These are phyloP conservation scores for Prunella fulvescens DNA, from an alignment of 2,113 vertebrate genomes.

Conservation along the genomic window DNA sequence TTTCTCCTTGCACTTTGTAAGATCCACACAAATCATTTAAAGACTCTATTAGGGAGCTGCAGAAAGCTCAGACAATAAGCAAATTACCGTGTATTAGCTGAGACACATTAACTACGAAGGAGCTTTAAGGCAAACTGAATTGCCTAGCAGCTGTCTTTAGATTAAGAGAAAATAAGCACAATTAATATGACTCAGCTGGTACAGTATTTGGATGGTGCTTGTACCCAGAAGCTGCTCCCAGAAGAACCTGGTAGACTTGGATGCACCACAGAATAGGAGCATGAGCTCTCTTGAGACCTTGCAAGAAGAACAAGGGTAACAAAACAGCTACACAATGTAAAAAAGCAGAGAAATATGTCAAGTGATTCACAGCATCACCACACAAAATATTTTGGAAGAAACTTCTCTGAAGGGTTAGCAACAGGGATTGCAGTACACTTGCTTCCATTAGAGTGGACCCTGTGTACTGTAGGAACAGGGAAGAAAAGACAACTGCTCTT, in stretches of 20 bases:
- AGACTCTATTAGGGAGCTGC: not conserved
- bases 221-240: not conserved
- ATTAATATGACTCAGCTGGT: slow-evolving; percentile 17
- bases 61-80: not conserved
- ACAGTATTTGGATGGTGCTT: not conserved
- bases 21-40: not conserved
- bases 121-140: not conserved
- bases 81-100: not conserved
- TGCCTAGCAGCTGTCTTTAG: not conserved
- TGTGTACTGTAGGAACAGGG: not conserved
- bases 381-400: not conserved
- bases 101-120: not conserved
- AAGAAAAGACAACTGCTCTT: not conserved
- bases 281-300: not conserved
- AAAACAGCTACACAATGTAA: not conserved
- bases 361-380: not conserved
- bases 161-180: slow-evolving; percentile 16
- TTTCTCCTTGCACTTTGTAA: not conserved
- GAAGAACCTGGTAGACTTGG: not conserved
- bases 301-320: not conserved
- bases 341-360: not conserved
- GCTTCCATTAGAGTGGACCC: not conserved
- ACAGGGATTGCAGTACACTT: not conserved
- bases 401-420: not conserved
- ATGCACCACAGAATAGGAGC: not conserved